Evolutionary conservation across 2,797 vertebrate genomes (phyloP).

Genomic region (Megaceryle alcyon): DNA sequence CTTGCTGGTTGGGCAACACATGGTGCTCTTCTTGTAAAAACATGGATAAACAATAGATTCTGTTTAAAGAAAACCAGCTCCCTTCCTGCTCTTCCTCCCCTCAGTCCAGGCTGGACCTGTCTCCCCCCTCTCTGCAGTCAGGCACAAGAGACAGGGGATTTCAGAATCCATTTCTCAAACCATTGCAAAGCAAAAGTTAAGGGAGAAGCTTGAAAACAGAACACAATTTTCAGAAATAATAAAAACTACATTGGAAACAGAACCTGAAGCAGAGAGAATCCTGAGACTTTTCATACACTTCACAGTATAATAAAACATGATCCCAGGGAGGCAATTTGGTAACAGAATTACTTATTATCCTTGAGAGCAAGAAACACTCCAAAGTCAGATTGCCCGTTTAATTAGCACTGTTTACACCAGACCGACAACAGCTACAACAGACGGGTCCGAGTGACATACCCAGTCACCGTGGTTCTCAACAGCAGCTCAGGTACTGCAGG

Average conservation of each 20-base stretch:
- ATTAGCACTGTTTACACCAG: neutral
- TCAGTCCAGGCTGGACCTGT: neutral
- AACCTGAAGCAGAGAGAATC: neutral
- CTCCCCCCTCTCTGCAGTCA: fast-evolving
- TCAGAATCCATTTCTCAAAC: neutral
- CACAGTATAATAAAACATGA: neutral
- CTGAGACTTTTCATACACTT: neutral
- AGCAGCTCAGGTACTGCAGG: neutral
- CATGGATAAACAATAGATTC: fast-evolving
- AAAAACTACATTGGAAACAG: neutral
- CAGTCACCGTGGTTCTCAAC: fast-evolving
- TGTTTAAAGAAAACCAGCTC: neutral
- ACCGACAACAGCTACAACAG: neutral
- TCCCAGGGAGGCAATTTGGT: neutral
- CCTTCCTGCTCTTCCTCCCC: neutral
- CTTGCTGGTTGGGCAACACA: neutral
- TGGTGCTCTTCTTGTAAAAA: neutral
- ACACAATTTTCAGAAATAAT: neutral
- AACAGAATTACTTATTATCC: neutral
- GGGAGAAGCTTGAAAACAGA: neutral
- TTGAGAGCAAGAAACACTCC: neutral
- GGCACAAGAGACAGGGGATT: neutral
- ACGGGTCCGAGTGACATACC: fast-evolving
- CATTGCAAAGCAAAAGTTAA: neutral
- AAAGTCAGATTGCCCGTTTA: fast-evolving